Evolutionary conservation across 2,113 vertebrate genomes (phyloP), one percentile per base, ranked within the genome.

Genomic region (Chinchilla lanigera): DNA sequence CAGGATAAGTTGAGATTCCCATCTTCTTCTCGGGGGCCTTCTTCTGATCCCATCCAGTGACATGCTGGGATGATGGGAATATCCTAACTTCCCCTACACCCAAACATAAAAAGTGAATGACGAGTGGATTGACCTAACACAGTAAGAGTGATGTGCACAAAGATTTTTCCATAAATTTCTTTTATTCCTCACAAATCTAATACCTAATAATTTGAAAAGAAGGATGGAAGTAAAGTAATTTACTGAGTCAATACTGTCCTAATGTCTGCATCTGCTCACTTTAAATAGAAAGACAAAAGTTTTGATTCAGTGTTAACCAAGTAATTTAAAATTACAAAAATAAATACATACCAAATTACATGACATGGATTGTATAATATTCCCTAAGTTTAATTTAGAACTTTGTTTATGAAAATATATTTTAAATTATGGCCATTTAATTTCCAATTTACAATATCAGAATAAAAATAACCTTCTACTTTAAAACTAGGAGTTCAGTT

Each of bases 401-500:
- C 19, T 83, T 61, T 47, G 12, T 77, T 87, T 69, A 56, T 77
- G 81, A 93, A 54, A 80, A 28, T 54, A 77, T 7, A 44, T 92
- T 77, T 97, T 91, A 88, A 58, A n/a, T 78, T 82, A 89, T 7
- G 3, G 17, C 4, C 4, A 69, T 47, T 87, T 84, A 69, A 81
- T 75, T 89, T 85, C 3, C 7, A n/a, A 60, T 44, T 86, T 50
- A 1, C 58, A 81, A 65, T 65, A 9, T 52, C 10, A 69, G 2
- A 56, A 44, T 52, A 60, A 82, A 88, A 80, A 24, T 16, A 92
- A 60, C 0, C 19, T 8, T 87, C 84, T 65, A 56, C 61, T 83
- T 96, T 81, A 17, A 87, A 96, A 65, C 7, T 3, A 93, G 44
- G 3, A n/a, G 80, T 92, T 88, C 86, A 77, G 71, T 75, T 84